Evolutionary conservation across 2,113 vertebrate species (phyloP).

Genomic region (Collichthys lucidus): DNA sequence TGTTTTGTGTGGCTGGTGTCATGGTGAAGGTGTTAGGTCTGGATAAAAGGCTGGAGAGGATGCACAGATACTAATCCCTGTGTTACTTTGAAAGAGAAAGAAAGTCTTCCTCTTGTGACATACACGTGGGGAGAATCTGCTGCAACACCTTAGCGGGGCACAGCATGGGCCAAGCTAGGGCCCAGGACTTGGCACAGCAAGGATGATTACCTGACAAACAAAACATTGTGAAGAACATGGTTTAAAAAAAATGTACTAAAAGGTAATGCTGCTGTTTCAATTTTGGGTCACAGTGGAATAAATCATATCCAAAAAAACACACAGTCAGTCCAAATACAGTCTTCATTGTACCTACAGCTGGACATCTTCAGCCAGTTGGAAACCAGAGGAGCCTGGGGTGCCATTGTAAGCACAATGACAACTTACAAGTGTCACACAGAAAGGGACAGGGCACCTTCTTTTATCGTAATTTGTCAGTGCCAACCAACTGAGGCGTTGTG

Average conservation of each 20-base stretch:
- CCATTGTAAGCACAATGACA: slow-evolving; percentile 35
- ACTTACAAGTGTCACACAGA: slow-evolving; percentile 37
- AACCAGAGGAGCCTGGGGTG: slow-evolving; percentile 13
- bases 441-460: slow-evolving; percentile 23
- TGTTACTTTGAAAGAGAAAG: slow-evolving; percentile 48
- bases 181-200: slow-evolving; percentile 40
- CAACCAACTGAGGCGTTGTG: slow-evolving; percentile 33
- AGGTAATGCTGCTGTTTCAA: slow-evolving; percentile 3
- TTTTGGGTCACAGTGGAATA: background rate
- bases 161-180: slow-evolving; percentile 19
- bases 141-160: slow-evolving; percentile 66
- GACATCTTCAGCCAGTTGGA: slow-evolving; percentile 11
- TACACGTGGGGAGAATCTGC: slow-evolving; percentile 70
- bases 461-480: slow-evolving; percentile 16
- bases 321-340: background rate
- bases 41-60: slow-evolving; percentile 68
- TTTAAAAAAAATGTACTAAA: slow-evolving; percentile 4
- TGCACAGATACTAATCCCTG: slow-evolving; percentile 68
- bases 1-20: slow-evolving; percentile 68
- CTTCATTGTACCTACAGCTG: background rate
- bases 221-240: background rate
- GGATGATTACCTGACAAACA: slow-evolving; percentile 24
- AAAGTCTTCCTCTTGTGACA: slow-evolving; percentile 63
- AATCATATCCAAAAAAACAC: background rate
- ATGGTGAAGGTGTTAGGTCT: slow-evolving; percentile 68